Conservation (phyloP, 2,888 invertebrate genomes). For the Scelioninae gen. 2 region DNA sequence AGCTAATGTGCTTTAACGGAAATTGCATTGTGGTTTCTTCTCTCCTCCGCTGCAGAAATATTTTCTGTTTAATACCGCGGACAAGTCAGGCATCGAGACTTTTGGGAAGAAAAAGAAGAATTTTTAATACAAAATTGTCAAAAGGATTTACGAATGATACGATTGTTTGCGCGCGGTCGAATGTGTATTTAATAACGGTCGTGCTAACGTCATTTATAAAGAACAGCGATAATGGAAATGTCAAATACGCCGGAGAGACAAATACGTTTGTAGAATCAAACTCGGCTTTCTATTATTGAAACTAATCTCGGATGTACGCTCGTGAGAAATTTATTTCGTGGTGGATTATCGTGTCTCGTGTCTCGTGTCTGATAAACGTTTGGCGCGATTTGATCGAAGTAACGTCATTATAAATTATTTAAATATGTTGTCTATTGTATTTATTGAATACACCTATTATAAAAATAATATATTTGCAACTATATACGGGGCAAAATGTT, state of each 20-base stretch:
- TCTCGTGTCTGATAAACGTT: background rate
- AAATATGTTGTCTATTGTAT: no score
- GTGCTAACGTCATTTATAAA: conserved; percentile 18
- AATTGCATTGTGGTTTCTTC: no score
- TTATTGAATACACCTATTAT: no score
- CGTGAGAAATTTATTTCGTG: conserved; percentile 10
- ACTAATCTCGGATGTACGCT: conserved; percentile 3
- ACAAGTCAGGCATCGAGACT: no score
- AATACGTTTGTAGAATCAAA: conserved; percentile 22
- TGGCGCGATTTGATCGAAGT: background rate
- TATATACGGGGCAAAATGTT: no score
- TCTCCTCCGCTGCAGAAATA: no score
- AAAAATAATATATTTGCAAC: no score
- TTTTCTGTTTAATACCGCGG: no score
- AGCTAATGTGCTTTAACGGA: no score
- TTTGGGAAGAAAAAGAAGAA: no score
- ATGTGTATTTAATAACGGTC: conserved; percentile 8
- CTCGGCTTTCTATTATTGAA: conserved; percentile 9
- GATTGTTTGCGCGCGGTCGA: conserved; percentile 1
- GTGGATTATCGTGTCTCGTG: conserved; percentile 2
- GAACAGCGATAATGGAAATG: conserved; percentile 14
- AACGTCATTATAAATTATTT: no score
- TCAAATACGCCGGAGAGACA: conserved; percentile 15
- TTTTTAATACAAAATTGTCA: no score
- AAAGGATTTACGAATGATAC: background rate